phyloP scores from a whole-genome alignment of 1,140 invertebrate genomes.

The Lepidotrigona ventralis region DNA sequence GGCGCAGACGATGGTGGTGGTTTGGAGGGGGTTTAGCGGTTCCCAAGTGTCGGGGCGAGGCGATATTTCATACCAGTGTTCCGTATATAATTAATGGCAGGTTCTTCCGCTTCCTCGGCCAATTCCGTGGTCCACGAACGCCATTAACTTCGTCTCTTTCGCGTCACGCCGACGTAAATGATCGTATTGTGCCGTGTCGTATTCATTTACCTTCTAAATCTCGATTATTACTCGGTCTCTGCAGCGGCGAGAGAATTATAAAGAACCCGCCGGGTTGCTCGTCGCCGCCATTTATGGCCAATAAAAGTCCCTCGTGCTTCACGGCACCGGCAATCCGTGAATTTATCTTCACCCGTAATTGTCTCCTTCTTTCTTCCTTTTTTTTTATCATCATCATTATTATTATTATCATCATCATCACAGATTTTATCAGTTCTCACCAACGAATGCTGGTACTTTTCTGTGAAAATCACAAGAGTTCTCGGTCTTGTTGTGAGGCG shows the following conservation, averaged over 20 bases:
- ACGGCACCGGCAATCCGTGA: neutral
- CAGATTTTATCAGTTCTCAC: neutral
- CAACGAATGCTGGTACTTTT: neutral
- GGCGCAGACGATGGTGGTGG: neutral
- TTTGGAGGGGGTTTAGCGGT: neutral
- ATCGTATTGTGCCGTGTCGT: slow-evolving; percentile 21
- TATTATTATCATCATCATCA: too few species aligned
- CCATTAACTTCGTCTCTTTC: slow-evolving; percentile 34
- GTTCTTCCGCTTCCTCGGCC: slow-evolving; percentile 44
- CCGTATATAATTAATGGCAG: slow-evolving; percentile 50
- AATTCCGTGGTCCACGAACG: slow-evolving; percentile 35
- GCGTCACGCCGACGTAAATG: slow-evolving; percentile 17
- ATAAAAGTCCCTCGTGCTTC: slow-evolving; percentile 9
- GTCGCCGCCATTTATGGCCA: neutral
- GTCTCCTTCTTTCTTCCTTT: neutral
- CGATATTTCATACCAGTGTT: slow-evolving; percentile 47
- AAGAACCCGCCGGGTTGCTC: neutral
- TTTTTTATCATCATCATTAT: too few species aligned
- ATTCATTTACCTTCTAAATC: slow-evolving; percentile 21
- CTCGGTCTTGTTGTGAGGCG: neutral
- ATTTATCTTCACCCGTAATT: slow-evolving; percentile 15
- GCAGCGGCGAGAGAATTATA: neutral
- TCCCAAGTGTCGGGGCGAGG: neutral
- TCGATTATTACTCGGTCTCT: slow-evolving; percentile 21
- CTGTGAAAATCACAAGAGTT: neutral